These are phyloP conservation scores for Argyresthia albistria DNA, from an alignment of 2,888 invertebrate species.

Conservation along the genomic window DNA sequence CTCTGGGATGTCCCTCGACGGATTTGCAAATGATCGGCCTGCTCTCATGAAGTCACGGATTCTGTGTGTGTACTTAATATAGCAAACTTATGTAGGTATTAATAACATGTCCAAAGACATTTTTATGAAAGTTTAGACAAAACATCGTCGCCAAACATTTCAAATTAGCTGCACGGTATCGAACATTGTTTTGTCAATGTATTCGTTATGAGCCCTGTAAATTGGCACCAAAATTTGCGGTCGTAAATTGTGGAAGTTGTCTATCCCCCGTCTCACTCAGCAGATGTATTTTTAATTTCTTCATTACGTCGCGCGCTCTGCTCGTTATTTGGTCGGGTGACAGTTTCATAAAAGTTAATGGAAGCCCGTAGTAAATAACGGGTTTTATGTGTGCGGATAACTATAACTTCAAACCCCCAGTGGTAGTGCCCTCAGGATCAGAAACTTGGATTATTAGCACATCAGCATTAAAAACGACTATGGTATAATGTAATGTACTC, in stretches of 20 bases:
- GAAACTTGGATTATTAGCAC: no score
- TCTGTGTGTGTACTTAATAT: not conserved
- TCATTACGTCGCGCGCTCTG: constrained; percentile 27
- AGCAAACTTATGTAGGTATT: not conserved
- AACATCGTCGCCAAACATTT: no score
- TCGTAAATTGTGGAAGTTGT: no score
- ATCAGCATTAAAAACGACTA: no score
- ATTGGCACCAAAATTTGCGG: not conserved
- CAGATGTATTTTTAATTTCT: constrained; percentile 40
- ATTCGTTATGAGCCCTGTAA: not conserved
- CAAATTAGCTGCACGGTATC: no score
- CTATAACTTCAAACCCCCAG: no score
- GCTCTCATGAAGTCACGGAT: no score
- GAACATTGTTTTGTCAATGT: no score
- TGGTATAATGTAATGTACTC: no score
- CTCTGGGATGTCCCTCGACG: no score
- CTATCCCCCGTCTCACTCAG: constrained; percentile 11
- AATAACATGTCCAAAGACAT: not conserved
- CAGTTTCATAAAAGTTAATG: constrained; percentile 10
- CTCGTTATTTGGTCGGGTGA: constrained; percentile 22
- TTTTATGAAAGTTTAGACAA: not conserved
- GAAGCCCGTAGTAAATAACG: not conserved
- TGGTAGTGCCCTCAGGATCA: no score
- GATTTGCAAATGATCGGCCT: no score
- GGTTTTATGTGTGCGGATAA: not conserved